A percentile compares a stretch with the other conserved stretches of the same genome.
phyloP scores from a whole-genome alignment of 30 jellyfish, hydroid and myxozoan species.

The Turritopsis rubra region DNA sequence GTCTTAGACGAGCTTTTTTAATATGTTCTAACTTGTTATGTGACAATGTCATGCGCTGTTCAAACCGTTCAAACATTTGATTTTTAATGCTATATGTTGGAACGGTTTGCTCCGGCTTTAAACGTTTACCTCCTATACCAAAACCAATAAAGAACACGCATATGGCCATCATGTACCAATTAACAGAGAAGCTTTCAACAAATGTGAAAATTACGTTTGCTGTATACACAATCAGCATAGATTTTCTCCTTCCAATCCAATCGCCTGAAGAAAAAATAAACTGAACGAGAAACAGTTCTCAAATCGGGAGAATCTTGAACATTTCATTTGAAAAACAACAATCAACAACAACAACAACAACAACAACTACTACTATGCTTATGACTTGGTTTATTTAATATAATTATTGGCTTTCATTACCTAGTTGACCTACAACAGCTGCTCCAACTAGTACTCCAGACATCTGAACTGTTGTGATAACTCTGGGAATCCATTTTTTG shows the following conservation, averaged over 20 bases:
- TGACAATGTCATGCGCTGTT: too few relatives aligned
- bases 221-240: conserved; percentile 23
- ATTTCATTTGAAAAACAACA: too few relatives aligned
- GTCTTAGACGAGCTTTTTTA: too few relatives aligned
- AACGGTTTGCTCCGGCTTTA: too few relatives aligned
- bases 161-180: conserved; percentile 42
- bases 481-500: conserved; percentile 6
- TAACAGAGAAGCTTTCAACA: conserved; percentile 20
- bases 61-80: too few relatives aligned
- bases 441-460: conserved; percentile 20
- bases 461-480: conserved; percentile 21
- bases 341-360: too few relatives aligned
- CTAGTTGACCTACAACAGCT: conserved; percentile 1
- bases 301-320: too few relatives aligned
- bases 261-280: conserved; percentile 22
- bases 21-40: too few relatives aligned
- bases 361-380: too few relatives aligned
- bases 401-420: neutral
- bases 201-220: conserved; percentile 18
- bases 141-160: conserved; percentile 22
- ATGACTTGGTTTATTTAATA: too few relatives aligned
- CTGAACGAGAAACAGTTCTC: too few relatives aligned
- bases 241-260: conserved; percentile 31
- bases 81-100: too few relatives aligned
- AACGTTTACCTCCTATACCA: conserved; percentile 38